Evolutionary conservation across 2,113 vertebrate species (phyloP).

Genomic region (Marcusenius ussheri): DNA sequence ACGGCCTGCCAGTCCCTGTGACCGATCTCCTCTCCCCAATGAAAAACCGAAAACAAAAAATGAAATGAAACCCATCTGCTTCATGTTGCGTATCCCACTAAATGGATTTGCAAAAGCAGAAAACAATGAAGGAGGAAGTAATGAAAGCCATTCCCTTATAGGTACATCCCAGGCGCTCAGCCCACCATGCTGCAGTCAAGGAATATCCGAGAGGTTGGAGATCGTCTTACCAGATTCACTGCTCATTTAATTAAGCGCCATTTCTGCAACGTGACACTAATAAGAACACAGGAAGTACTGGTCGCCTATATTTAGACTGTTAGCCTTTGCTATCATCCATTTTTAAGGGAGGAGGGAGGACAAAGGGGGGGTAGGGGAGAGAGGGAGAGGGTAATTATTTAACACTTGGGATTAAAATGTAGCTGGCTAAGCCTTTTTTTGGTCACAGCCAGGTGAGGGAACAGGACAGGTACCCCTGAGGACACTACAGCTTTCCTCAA

Average conservation of each 20-base stretch:
- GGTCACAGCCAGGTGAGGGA: background rate
- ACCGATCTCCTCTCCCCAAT: constrained; percentile 53
- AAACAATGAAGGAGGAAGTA: constrained; percentile 40
- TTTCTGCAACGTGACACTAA: constrained; percentile 27
- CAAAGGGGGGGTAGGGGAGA: background rate
- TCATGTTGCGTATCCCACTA: constrained; percentile 61
- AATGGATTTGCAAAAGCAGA: constrained; percentile 61
- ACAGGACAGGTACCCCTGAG: background rate
- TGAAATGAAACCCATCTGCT: constrained; percentile 53
- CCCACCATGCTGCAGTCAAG: background rate
- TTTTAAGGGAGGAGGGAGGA: background rate
- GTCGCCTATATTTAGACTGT: constrained; percentile 19
- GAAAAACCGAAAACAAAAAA: constrained; percentile 51
- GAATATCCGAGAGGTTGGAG: constrained; percentile 15
- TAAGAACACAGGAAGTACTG: constrained; percentile 17
- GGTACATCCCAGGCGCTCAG: background rate
- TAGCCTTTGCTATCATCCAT: constrained; percentile 20
- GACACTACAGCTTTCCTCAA: constrained; percentile 21
- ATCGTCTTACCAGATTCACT: constrained; percentile 20
- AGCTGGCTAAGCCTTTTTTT: background rate
- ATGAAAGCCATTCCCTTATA: background rate
- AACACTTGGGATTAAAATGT: constrained; percentile 17
- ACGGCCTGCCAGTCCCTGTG: constrained; percentile 58
- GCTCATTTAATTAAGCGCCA: constrained; percentile 26
- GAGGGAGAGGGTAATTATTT: constrained; percentile 16